Evolutionary conservation across 2,888 invertebrate genomes (phyloP), one percentile per base, ranked within the genome.

Genomic region (Chaitophorus viminalis): DNA sequence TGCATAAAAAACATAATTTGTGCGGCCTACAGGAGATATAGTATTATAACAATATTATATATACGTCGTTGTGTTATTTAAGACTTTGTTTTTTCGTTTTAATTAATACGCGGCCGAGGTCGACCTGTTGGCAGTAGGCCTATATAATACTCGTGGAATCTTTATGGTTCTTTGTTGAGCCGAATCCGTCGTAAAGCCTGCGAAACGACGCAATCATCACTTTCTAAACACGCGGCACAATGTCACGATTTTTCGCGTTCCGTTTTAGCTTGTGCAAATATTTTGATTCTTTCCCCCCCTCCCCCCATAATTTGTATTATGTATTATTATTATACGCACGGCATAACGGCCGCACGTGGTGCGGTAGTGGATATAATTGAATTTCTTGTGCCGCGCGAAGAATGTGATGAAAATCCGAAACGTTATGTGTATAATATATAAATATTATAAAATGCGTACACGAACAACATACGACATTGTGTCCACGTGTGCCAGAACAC

Each of bases 51-150:
- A 25, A 9, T 54, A 54, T 9, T 29, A 9, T 25, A 29, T 68
- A 29, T 29, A 3, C 29, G 29, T 68, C n/a, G n/a, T n/a, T n/a
- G n/a, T n/a, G n/a, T n/a, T n/a, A 14, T 11, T n/a, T 29, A 68
- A 60, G 60, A 60, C 60, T 21, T 21, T 25, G 21, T 60, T 68
- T n/a, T 29, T 14, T n/a, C n/a, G n/a, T 1, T 68, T 82, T 82
- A 82, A 82, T 82, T 82, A 82, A 54, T 72, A 74, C 82, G 82
- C 54, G 52, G 74, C 72, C 82, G 82, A 82, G 82, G 82, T 82
- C 82, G 82, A 82, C 82, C 72, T 82, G 82, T 82, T 82, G 52
- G 82, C 72, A 72, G 18, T 72, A 82, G 82, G 82, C 82, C 82
- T 82, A n/a, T n/a, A n/a, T n/a, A n/a, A n/a, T n/a, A 74, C 75